phyloP scores from a whole-genome alignment of 2,797 vertebrate species.

The Pygocentrus nattereri region DNA sequence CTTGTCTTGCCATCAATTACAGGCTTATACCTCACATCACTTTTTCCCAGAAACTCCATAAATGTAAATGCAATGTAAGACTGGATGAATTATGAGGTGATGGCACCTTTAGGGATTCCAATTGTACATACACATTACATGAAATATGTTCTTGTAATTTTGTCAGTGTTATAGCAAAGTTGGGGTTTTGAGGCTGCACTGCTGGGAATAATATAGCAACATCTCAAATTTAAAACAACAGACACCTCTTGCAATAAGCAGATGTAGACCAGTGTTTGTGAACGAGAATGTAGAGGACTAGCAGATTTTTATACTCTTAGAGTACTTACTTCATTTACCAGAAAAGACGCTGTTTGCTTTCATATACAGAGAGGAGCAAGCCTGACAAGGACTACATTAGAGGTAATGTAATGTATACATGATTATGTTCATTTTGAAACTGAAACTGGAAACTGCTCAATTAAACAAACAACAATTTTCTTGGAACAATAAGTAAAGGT shows the following conservation, averaged over 20 bases:
- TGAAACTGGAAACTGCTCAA: no score
- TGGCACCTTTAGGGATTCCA: constrained; percentile 60
- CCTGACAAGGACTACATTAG: no score
- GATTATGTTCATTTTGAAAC: no score
- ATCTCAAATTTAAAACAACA: constrained; percentile 7
- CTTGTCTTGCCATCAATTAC: constrained; percentile 58
- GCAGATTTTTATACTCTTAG: no score
- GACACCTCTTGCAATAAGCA: constrained; percentile 15
- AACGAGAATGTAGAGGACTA: no score
- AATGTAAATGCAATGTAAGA: constrained; percentile 63
- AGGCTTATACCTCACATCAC: constrained; percentile 65
- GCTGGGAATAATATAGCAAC: constrained; percentile 16
- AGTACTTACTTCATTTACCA: no score
- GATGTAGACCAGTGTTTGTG: constrained; percentile 1
- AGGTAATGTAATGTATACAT: no score
- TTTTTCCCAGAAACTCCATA: constrained; percentile 52
- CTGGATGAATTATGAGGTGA: constrained; percentile 50
- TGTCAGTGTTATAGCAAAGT: constrained; percentile 41
- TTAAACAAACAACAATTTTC: no score
- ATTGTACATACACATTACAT: constrained; percentile 61
- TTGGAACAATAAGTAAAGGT: no score
- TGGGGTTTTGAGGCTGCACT: constrained; percentile 18
- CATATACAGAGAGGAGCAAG: no score
- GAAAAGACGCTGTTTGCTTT: no score
- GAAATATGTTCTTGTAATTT: constrained; percentile 60